Evolutionary conservation across 1,140 invertebrate species (phyloP), one percentile per base, ranked within the genome.

Genomic region (Drosophila eugracilis): DNA sequence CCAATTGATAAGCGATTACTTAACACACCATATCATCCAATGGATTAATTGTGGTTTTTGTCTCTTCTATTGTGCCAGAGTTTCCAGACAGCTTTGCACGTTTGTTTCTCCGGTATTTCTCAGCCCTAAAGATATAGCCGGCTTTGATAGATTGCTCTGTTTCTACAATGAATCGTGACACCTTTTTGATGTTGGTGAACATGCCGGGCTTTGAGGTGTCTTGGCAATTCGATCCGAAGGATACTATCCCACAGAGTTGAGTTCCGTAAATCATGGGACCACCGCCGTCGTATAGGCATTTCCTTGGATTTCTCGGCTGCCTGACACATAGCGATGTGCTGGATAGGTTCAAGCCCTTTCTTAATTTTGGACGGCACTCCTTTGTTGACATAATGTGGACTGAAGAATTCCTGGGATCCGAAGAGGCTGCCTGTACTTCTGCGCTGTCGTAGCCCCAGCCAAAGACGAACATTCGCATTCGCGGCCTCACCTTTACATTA

Each of bases 241-340:
- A 75, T 3, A 54, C 67, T 6, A 75, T 26, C 19, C 73, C 73
- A 19, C 73, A 75, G 1, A 75, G 49, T 21, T 59, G 9, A 12
- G 45, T 52, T 6, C 39, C 41, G 12, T 32, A 49, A 1, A 75
- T n/a, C 42, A 75, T 22, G 0, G 73, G 73, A 49, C 73, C 37
- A 9, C 73, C 73, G 3, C 52, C 47, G 30, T 75, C 73, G 21
- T 72, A 66, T 6, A 71, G 15, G 24, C 73, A 75, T 0, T 48
- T 5, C 0, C 2, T 41, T 1, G 26, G 28, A 30, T 71, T 49
- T 1, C n/a, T 26, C 7, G 67, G 58, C n/a, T 42, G 67, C 4
- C 22, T 52, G 0, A 54, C 48, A 41, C 73, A 75, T 1, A 75
- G 9, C 1, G 41, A 36, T n/a, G 39, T 50, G 42, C 52, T 26